Base-by-base conservation (phyloP, 2,113 vertebrate species). In the Bambusicola thoracicus region DNA sequence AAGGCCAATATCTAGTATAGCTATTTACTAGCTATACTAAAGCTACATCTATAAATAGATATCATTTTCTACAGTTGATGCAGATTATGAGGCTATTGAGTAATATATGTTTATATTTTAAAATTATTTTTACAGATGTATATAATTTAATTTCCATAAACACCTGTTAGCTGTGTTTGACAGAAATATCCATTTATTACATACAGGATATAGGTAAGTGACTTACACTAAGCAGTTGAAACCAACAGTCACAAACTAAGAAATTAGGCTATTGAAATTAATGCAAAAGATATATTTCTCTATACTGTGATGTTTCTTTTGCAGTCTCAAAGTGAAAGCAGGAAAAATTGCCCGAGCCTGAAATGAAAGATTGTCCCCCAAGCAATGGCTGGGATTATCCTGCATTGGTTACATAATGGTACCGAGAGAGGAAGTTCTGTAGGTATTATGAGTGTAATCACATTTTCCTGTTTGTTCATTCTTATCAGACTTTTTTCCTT, bases 381-480 rank as follows among this genome's bases (percentile, higher is more conserved):
- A 0, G 2, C 29, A 63, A 30, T 0, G 0, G 46, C 51, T 49
- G 48, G 6, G 32, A 63, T 81, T 72, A 70, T 59, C 49, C 59
- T 34, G 8, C 2, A 2, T 1, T 36, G 53, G 41, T 66, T 85
- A 70, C 55, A 81, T 32, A 27, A 83, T 2, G 1, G 12, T 29
- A 44, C 40, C 77, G 65, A 65, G 62, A 81, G 76, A 81, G 80
- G 65, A 94, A 88, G 22, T 83, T 74, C 51, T 86, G 82, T 65
- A 81, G n/a, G 51, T 88, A 78, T 68, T 68, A 79, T 1, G 7
- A 72, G 15, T 40, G 22, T 46, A 90, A 53, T 90, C 73, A 66
- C 40, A 72, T 84, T 90, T 92, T 96, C 91, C 67, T 96, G 81
- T 84, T 84, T 93, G 74, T 19, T 94, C 76, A 51, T 74, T 67